phyloP scores from a whole-genome alignment of 2,797 vertebrate species.

The Eidolon dupreanum region DNA sequence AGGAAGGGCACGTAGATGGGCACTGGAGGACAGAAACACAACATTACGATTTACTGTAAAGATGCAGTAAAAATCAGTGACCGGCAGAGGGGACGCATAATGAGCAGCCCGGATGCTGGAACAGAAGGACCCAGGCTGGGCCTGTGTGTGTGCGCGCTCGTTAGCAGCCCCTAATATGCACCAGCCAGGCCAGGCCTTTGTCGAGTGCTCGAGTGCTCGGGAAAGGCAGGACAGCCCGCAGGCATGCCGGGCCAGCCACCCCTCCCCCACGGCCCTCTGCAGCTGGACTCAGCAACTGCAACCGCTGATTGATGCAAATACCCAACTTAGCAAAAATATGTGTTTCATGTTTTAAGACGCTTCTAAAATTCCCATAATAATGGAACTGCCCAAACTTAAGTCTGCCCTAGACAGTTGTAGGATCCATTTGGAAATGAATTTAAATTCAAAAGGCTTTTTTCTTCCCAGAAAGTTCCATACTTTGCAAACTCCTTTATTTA shows the following conservation, averaged over 20 bases:
- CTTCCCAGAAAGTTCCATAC: neutral
- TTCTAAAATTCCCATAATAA: neutral
- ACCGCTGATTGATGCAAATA: neutral
- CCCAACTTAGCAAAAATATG: neutral
- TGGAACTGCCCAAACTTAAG: neutral
- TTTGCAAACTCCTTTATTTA: conserved; percentile 1
- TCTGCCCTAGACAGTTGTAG: neutral
- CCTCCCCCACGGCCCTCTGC: neutral
- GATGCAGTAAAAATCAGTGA: fast-evolving
- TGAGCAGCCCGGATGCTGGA: fast-evolving
- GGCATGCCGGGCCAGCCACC: fast-evolving
- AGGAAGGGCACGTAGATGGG: conserved; percentile 99
- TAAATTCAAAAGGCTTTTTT: neutral
- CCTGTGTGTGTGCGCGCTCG: fast-evolving
- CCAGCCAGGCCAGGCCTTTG: too few species aligned
- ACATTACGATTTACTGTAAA: neutral
- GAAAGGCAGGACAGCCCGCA: neutral
- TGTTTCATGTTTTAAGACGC: neutral
- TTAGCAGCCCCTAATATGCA: fast-evolving
- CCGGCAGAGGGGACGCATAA: neutral
- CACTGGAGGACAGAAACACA: conserved; percentile 86
- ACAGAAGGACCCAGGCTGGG: fast-evolving
- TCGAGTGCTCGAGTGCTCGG: neutral
- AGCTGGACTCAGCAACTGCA: neutral
- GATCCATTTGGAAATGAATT: neutral